Base-by-base conservation (phyloP, 2,113 vertebrate genomes). In the Phodopus roborovskii region DNA sequence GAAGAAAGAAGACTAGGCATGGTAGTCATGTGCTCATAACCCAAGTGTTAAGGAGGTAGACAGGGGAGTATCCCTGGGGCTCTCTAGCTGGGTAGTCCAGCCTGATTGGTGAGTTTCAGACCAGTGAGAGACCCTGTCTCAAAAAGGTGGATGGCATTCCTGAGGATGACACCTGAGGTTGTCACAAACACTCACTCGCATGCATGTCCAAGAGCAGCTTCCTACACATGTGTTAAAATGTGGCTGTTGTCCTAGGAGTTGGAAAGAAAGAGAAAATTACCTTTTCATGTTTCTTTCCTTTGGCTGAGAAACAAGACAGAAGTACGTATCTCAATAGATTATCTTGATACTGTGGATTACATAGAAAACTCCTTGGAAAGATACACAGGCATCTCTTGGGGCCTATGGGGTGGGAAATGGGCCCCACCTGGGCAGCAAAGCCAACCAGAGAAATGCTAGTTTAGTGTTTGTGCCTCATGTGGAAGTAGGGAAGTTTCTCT, bases 301-400 rank as follows among this genome's bases (percentile, higher is more conserved):
- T 36, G 85, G 39, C 45, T 81, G 36, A 89, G 78, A 82, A 94
- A 85, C 4, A 71, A 89, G 93, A 64, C 89, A 94, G 66, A 96
- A 94, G 93, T 94, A 68, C 90, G 48, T 96, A 81, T 95, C 53
- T 64, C 91, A 50, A 77, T 78, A 89, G 91, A 77, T 92, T 82
- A 97, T 92, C 64, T 92, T 87, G 79, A 95, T 84, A 87, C 60
- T 50, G 17, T 39, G 68, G n/a, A 68, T 92, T 64, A 70, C 30
- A 64, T 26, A 93, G 78, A 95, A 94, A 45, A 42, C 33, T 22
- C 58, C 62, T 74, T 48, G 17, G 73, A 68, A 95, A 75, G 62
- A 48, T 68, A 9, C 10, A 36, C 0, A 3, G 73, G 33, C 11
- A 15, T 68, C 24, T 82, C 70, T 22, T 7, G 5, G 58, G 17